Percentiles rank a stretch among this genome's conserved stretches.
Conservation (phyloP, 2,113 vertebrate genomes). For the Boleophthalmus pectinirostris region DNA sequence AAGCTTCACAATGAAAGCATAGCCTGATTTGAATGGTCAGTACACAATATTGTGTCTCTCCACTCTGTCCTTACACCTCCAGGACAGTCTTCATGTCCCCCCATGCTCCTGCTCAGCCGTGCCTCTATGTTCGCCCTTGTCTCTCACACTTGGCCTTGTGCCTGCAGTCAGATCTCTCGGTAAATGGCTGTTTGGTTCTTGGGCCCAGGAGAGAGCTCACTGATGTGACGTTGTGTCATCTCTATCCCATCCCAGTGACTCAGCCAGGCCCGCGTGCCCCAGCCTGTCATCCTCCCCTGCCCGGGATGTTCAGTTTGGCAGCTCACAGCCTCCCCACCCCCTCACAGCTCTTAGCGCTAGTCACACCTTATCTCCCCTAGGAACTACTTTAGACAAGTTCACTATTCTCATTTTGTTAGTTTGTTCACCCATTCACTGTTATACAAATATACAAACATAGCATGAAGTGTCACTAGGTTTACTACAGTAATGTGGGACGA, state of each 20-base stretch:
- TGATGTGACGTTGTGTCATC: constrained; percentile 68
- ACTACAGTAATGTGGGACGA: constrained; percentile 28
- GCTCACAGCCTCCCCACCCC: constrained; percentile 34
- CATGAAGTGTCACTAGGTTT: constrained; percentile 14
- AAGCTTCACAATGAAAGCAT: no score
- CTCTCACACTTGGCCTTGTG: constrained; percentile 16
- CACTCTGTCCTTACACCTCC: background rate
- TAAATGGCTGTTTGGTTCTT: constrained; percentile 40
- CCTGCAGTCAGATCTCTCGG: constrained; percentile 28
- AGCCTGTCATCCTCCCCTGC: constrained; percentile 67
- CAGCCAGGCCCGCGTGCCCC: constrained; percentile 66
- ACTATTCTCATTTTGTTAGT: background rate
- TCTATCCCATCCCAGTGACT: constrained; percentile 69
- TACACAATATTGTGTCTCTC: background rate
- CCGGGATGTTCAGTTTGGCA: constrained; percentile 45
- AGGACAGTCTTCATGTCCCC: background rate
- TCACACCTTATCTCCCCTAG: background rate
- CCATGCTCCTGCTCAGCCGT: background rate
- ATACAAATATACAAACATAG: constrained; percentile 4
- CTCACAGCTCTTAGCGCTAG: constrained; percentile 38
- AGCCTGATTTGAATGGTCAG: no score
- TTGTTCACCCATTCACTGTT: background rate
- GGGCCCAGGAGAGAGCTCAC: constrained; percentile 54
- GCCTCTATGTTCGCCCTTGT: constrained; percentile 26
- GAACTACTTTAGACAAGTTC: constrained; percentile 20